These are phyloP conservation scores for Eulithis prunata DNA, from an alignment of 2,888 invertebrate species.

Conservation along the genomic window DNA sequence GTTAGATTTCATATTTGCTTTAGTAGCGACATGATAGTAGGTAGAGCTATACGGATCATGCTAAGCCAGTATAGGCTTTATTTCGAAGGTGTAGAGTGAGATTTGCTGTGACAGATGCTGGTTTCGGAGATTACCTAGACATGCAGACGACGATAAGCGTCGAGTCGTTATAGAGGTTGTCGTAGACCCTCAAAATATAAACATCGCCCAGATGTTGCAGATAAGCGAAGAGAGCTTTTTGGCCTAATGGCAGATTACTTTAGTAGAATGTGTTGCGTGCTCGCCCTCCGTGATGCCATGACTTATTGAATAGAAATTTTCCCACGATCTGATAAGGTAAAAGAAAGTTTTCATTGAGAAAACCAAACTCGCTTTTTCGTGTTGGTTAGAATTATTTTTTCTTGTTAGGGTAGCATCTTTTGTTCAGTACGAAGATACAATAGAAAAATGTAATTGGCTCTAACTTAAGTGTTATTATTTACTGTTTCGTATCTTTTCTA, in stretches of 20 bases:
- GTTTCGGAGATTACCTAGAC: slow-evolving; percentile 71
- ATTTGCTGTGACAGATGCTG: slow-evolving; percentile 53
- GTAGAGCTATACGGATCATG: not conserved
- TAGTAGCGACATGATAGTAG: slow-evolving; percentile 39
- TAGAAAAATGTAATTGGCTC: slow-evolving; percentile 38
- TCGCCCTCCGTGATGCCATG: slow-evolving; percentile 54
- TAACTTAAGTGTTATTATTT: slow-evolving; percentile 10
- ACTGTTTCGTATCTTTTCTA: not conserved
- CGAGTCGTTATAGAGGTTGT: slow-evolving; percentile 80
- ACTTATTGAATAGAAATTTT: slow-evolving; percentile 68
- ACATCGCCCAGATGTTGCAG: slow-evolving; percentile 81
- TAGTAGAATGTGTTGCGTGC: slow-evolving; percentile 65
- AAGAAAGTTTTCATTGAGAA: slow-evolving; percentile 41
- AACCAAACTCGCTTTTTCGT: slow-evolving; percentile 33
- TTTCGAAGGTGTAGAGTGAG: slow-evolving; percentile 52
- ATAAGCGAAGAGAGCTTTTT: slow-evolving; percentile 79
- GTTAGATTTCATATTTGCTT: slow-evolving; percentile 57
- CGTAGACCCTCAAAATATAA: slow-evolving; percentile 81
- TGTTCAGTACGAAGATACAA: slow-evolving; percentile 38
- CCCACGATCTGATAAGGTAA: slow-evolving; percentile 54
- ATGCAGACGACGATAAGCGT: slow-evolving; percentile 76
- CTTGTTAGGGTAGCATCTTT: slow-evolving; percentile 26
- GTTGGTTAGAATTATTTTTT: slow-evolving; percentile 30
- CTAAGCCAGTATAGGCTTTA: slow-evolving; percentile 54
- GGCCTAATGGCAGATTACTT: slow-evolving; percentile 81